phyloP scores from a whole-genome alignment of 2,113 vertebrate species.

The Meriones unguiculatus region DNA sequence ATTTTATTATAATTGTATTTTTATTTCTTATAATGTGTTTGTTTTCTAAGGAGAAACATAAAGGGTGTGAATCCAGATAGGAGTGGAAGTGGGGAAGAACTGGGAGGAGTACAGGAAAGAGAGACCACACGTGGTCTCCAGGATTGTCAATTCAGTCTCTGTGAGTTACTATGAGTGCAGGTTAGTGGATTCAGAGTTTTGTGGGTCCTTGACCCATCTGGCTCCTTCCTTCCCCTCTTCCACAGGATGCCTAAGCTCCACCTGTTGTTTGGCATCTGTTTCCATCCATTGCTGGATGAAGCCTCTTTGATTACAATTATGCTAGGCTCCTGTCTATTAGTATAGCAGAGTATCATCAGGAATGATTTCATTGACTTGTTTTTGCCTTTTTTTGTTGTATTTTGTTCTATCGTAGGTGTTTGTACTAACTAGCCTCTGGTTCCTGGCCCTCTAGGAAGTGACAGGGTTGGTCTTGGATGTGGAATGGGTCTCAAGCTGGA shows the following conservation, averaged over 20 bases:
- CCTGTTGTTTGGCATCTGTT: neutral
- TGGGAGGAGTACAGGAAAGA: neutral
- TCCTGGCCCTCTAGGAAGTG: neutral
- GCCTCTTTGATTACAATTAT: neutral
- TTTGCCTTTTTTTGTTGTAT: neutral
- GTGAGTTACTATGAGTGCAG: too few relatives aligned
- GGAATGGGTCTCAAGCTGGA: neutral
- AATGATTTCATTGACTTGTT: neutral
- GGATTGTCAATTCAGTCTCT: too few relatives aligned
- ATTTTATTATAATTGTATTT: neutral
- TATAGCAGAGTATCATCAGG: neutral
- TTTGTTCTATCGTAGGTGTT: neutral
- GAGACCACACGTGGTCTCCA: too few relatives aligned
- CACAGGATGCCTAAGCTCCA: neutral
- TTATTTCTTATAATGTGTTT: neutral
- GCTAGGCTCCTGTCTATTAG: neutral
- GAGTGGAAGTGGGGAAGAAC: neutral
- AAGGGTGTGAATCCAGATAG: neutral
- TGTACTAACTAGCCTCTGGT: neutral
- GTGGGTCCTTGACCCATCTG: too few relatives aligned
- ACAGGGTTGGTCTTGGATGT: fast-evolving
- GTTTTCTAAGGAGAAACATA: neutral
- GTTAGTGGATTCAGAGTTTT: too few relatives aligned
- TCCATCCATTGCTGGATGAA: neutral
- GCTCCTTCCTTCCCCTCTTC: neutral